Evolutionary conservation across 1,140 invertebrate species (phyloP).

Genomic region (Tetramorium parvispinum): DNA sequence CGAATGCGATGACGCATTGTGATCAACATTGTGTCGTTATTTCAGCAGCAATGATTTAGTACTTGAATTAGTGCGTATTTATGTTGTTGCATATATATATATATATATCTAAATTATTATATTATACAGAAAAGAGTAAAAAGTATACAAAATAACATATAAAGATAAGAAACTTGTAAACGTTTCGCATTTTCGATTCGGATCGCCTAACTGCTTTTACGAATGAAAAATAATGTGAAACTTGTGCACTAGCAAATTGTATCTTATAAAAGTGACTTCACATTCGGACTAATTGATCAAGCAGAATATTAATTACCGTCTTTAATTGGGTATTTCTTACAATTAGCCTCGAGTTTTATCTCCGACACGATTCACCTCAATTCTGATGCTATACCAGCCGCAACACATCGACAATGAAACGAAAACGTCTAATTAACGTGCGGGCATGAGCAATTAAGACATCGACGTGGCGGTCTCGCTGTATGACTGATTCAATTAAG

Average conservation of each 20-base stretch:
- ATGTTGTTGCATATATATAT: background rate
- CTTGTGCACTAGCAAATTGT: background rate
- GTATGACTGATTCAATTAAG: slow-evolving; percentile 77
- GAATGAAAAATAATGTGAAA: background rate
- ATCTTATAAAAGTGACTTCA: background rate
- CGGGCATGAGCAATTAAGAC: slow-evolving; percentile 71
- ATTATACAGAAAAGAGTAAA: background rate
- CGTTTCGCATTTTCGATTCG: background rate
- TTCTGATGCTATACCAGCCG: background rate
- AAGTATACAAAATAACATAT: background rate
- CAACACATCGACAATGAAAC: slow-evolving; percentile 27
- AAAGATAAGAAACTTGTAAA: background rate
- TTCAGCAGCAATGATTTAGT: background rate
- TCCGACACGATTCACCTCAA: background rate
- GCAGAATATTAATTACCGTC: background rate
- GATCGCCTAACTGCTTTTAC: background rate
- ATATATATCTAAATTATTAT: background rate
- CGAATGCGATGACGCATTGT: slow-evolving; percentile 8
- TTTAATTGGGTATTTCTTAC: slow-evolving; percentile 2
- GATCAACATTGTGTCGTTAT: slow-evolving; percentile 1
- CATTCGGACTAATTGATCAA: slow-evolving; percentile 24
- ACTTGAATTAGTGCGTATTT: background rate
- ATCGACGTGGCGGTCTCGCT: slow-evolving; percentile 58
- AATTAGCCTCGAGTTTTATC: background rate
- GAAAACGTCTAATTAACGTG: slow-evolving; percentile 64